Percentiles rank a stretch among this genome's conserved stretches.
These are phyloP conservation scores for Oasisia sp. DNA, from an alignment of 2,888 invertebrate species.

Conservation along the genomic window DNA sequence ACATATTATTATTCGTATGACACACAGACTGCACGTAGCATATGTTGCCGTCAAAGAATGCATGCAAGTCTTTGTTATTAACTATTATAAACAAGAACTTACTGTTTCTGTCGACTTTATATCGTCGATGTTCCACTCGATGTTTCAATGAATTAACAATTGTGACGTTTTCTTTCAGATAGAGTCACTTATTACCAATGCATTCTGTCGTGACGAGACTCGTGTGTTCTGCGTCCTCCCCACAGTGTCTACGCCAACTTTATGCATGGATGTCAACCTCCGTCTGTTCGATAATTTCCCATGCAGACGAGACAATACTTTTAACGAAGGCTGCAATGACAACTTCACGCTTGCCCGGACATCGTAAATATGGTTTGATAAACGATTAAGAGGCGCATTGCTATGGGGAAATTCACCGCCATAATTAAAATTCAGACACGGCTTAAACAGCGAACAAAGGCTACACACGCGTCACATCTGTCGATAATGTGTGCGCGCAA, in stretches of 20 bases:
- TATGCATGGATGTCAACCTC: not conserved
- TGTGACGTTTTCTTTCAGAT: not conserved
- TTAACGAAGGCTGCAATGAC: not conserved
- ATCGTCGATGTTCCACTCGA: not conserved
- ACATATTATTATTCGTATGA: not conserved
- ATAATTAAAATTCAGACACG: conserved; percentile 17
- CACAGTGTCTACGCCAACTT: not conserved
- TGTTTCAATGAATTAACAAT: not conserved
- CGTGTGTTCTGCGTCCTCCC: not conserved
- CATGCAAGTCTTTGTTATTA: not conserved
- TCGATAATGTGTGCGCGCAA: conserved; percentile 13
- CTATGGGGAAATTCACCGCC: not conserved
- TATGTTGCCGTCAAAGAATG: no score
- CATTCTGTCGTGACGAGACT: not conserved
- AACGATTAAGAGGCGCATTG: not conserved
- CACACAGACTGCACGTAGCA: not conserved
- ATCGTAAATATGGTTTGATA: conserved; percentile 17
- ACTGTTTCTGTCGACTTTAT: not conserved
- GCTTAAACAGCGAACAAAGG: not conserved
- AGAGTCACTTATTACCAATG: not conserved
- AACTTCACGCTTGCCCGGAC: not conserved
- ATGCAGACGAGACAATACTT: not conserved
- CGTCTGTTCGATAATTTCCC: not conserved
- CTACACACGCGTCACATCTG: not conserved
- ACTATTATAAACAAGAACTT: not conserved